Base-by-base conservation (phyloP, 2,113 vertebrate species). In the Trogon surrucura region DNA sequence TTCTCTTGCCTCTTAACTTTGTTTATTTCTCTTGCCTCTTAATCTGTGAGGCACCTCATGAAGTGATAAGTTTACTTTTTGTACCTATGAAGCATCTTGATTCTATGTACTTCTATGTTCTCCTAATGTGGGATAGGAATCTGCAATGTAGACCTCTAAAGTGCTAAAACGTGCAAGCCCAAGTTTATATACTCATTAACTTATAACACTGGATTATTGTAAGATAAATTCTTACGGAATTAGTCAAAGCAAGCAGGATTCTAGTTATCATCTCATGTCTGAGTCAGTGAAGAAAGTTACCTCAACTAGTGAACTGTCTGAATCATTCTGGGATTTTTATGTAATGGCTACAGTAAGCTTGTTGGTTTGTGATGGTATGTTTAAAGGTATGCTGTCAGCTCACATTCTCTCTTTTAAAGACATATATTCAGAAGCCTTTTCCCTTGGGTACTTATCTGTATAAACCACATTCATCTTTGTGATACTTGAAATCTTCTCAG, bases 381-480 rank as follows among this genome's bases (percentile, higher is more conserved):
- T 73, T 85, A 62, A 91, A 91, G 51, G 26, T 70, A 51, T 41
- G 56, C 60, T 91, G 79, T 91, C 94, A 88, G 62, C 32, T 94
- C 56, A 56, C 22, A 85, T 91, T 77, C 80, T 4, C 29, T 89
- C 11, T 56, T 84, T 61, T 78, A 82, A 89, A 80, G 51, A 61
- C 21, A 44, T n/a, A 58, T n/a, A 83, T 70, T 71, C 67, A 89
- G 85, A 93, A 88, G 48, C 10, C 32, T 93, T 94, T 91, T 95
- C 71, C 74, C 44, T 45, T 16, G 69, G 41, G 64, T 47, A 56
- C 27, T 85, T 73, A 27, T 58, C 66, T 78, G 45, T 79, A 82
- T 77, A 82, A 93, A 54, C 13, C 56, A 85, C 56, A 72, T 57
- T 89, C 34, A 32, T 65, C 47, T 89, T 17, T 89, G 23, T 73